Percentiles rank a stretch among this genome's conserved stretches.
These are phyloP conservation scores for Cosmia trapezina DNA, from an alignment of 2,888 invertebrate species.

Conservation along the genomic window DNA sequence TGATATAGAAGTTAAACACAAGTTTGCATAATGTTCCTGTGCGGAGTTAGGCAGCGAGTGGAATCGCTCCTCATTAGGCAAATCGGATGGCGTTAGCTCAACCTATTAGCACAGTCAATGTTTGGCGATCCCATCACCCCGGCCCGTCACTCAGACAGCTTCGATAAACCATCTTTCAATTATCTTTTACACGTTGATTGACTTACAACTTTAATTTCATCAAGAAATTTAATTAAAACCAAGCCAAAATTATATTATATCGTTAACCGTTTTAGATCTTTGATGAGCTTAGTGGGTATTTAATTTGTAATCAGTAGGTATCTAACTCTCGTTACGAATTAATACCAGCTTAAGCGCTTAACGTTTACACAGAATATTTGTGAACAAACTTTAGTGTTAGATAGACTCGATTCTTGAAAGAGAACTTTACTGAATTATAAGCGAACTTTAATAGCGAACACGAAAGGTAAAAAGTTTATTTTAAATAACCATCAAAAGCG, in stretches of 20 bases:
- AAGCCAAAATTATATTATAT: constrained; percentile 57
- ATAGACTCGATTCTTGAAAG: constrained; percentile 61
- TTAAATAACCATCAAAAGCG: constrained; percentile 77
- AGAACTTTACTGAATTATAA: constrained; percentile 63
- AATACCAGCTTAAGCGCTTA: constrained; percentile 56
- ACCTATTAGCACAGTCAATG: constrained; percentile 88
- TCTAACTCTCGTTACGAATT: constrained; percentile 53
- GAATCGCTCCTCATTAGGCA: constrained; percentile 88
- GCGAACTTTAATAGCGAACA: constrained; percentile 68
- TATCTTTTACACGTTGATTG: constrained; percentile 68
- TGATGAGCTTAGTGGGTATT: constrained; percentile 58
- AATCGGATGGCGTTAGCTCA: constrained; percentile 85
- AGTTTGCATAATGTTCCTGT: constrained; percentile 87
- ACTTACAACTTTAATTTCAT: constrained; percentile 62
- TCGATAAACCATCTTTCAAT: constrained; percentile 69
- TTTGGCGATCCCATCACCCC: constrained; percentile 84
- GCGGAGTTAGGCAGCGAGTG: constrained; percentile 76
- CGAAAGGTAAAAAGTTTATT: constrained; percentile 68
- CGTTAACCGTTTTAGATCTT: constrained; percentile 56
- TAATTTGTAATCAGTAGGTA: constrained; percentile 58
- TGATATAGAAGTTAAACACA: constrained; percentile 86
- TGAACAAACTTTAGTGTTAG: constrained; percentile 48
- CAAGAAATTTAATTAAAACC: constrained; percentile 61
- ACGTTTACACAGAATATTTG: constrained; percentile 59
- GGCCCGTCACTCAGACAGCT: constrained; percentile 74